phyloP scores from a whole-genome alignment of 2,797 vertebrate species.

The Protosalanx chinensis region DNA sequence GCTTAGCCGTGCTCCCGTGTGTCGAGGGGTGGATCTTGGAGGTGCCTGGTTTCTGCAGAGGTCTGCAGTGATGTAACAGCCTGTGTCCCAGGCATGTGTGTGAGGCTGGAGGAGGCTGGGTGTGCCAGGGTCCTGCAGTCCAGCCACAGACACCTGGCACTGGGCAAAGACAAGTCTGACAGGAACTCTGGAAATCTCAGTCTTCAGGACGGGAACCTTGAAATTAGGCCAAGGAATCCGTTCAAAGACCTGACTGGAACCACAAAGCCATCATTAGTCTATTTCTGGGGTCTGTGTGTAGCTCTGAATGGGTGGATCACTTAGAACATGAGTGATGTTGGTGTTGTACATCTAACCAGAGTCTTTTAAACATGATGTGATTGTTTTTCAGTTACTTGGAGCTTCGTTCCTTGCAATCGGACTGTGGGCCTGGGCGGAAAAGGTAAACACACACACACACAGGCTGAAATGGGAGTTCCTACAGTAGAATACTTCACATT shows the following conservation, averaged over 20 bases:
- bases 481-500: constrained; percentile 53
- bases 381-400: constrained; percentile 82
- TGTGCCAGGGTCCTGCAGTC: not conserved
- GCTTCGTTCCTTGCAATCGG: constrained; percentile 86
- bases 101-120: not conserved
- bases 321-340: not conserved
- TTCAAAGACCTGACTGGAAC: not conserved
- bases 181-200: constrained; percentile 2
- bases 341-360: not conserved
- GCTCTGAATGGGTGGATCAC: not conserved
- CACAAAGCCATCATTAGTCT: not conserved
- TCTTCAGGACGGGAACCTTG: not conserved
- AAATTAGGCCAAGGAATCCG: not conserved
- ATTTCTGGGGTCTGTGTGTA: not conserved
- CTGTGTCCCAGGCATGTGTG: not conserved
- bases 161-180: not conserved
- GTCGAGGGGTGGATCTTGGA: not conserved
- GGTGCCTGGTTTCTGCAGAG: not conserved
- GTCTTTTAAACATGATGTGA: constrained; percentile 26
- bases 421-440: constrained; percentile 94
- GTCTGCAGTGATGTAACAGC: not conserved
- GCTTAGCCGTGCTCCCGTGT: not conserved
- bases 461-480: constrained; percentile 25
- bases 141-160: not conserved
- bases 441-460: constrained; percentile 74